A percentile compares a stretch with the other conserved stretches of the same genome.
Conservation (phyloP, 92 coral and sea anemone genomes). For the Metridium senile region DNA sequence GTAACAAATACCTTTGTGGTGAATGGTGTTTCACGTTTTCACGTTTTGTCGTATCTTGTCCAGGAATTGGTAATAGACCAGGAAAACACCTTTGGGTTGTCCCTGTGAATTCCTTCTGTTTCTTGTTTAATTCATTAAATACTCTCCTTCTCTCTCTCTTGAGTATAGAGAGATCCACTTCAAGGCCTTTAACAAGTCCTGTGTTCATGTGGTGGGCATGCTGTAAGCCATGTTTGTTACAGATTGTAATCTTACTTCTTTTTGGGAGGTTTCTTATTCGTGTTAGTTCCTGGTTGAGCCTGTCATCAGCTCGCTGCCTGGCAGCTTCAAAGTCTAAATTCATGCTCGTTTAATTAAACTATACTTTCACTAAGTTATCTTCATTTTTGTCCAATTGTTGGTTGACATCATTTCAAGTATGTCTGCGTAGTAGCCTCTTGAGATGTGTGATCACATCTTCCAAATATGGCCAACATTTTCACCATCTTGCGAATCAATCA, state of each 20-base stretch:
- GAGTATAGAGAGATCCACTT: slow-evolving; percentile 56
- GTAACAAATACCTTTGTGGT: slow-evolving; percentile 18
- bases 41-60: slow-evolving; percentile 12
- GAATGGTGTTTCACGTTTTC: slow-evolving; percentile 12
- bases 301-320: slow-evolving; percentile 62
- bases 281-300: slow-evolving; percentile 73
- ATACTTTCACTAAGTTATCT: too few relatives aligned
- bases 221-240: slow-evolving; percentile 80
- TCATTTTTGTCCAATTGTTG: too few relatives aligned
- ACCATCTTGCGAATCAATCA: slow-evolving; percentile 6
- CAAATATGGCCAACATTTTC: slow-evolving; percentile 3
- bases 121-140: slow-evolving; percentile 52
- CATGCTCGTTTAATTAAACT: background rate
- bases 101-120: slow-evolving; percentile 59
- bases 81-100: slow-evolving; percentile 57
- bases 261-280: slow-evolving; percentile 82
- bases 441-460: background rate
- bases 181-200: slow-evolving; percentile 70
- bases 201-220: slow-evolving; percentile 81
- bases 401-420: background rate
- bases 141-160: slow-evolving; percentile 66
- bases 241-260: slow-evolving; percentile 61
- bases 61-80: slow-evolving; percentile 52
- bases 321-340: slow-evolving; percentile 59
- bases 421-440: background rate